phyloP scores from a whole-genome alignment of 2,797 vertebrate species.

The Chrysocyon brachyurus region DNA sequence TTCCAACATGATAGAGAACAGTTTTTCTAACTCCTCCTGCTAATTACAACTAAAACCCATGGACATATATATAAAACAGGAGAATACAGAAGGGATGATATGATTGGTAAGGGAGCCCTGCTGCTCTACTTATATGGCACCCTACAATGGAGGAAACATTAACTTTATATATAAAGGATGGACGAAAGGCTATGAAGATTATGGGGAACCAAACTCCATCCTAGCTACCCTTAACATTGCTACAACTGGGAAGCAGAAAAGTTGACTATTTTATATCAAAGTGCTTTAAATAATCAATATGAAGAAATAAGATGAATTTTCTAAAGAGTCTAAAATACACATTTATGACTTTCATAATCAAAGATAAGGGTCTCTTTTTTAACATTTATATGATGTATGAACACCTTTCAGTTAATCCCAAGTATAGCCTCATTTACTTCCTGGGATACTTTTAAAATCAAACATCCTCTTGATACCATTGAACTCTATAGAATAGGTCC shows the following conservation, averaged over 20 bases:
- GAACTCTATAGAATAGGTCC: neutral
- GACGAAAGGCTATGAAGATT: neutral
- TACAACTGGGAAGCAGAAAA: neutral
- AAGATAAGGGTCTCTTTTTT: neutral
- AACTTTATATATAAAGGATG: neutral
- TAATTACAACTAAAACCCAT: neutral
- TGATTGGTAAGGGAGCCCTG: neutral
- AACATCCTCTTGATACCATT: neutral
- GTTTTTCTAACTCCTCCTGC: neutral
- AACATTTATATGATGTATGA: neutral
- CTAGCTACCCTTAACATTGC: neutral
- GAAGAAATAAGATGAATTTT: neutral
- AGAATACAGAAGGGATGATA: neutral
- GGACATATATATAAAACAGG: neutral
- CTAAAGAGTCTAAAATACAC: neutral
- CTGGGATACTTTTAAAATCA: neutral
- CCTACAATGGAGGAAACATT: neutral
- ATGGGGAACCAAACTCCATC: neutral
- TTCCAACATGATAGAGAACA: neutral
- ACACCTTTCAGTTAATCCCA: neutral
- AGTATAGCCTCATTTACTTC: neutral
- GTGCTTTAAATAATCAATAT: neutral
- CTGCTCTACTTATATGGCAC: neutral
- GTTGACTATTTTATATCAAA: neutral
- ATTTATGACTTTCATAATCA: neutral